phyloP scores from a whole-genome alignment of 2,113 vertebrate species.

The Connochaetes taurinus region DNA sequence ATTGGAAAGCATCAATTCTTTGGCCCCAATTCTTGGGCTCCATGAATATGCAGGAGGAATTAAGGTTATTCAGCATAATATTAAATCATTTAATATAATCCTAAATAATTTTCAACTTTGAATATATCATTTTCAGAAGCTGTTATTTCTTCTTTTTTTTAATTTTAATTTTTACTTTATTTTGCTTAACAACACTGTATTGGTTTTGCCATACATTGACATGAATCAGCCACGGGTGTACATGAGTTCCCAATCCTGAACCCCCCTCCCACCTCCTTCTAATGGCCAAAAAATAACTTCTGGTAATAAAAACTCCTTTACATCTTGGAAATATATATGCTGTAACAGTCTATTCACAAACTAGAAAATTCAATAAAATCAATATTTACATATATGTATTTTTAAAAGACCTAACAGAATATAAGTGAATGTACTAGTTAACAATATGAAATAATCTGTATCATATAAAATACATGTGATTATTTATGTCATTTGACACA shows the following conservation, averaged over 20 bases:
- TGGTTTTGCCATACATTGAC: too few species aligned
- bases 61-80: neutral
- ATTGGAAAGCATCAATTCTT: neutral
- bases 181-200: too few species aligned
- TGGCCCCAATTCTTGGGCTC: neutral
- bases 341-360: neutral
- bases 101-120: neutral
- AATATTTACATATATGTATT: neutral
- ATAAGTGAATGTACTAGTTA: neutral
- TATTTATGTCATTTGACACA: neutral
- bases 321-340: neutral
- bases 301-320: neutral
- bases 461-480: neutral
- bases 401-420: neutral
- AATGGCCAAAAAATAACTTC: neutral
- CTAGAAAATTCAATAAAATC: neutral
- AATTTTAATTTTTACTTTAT: too few species aligned
- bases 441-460: neutral
- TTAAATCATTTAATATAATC: neutral
- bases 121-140: neutral
- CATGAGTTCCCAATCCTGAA: too few species aligned
- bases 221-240: too few species aligned
- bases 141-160: neutral
- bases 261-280: neutral
- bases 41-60: neutral